phyloP scores from a whole-genome alignment of 2,888 invertebrate genomes.

The Diabrotica balteata region DNA sequence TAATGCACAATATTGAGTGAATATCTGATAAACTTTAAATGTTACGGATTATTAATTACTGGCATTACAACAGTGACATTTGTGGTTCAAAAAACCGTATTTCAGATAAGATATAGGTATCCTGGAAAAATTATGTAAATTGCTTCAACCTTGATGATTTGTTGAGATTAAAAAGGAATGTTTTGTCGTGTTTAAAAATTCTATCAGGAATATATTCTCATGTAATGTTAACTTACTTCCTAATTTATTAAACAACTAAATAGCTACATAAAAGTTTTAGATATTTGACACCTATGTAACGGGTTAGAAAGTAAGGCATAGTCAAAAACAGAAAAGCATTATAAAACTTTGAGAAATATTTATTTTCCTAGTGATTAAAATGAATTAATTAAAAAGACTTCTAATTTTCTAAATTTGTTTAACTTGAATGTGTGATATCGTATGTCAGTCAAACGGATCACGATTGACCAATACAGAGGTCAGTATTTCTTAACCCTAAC shows the following conservation, averaged over 20 bases:
- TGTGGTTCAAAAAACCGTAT: slow-evolving; percentile 23
- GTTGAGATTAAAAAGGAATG: slow-evolving; percentile 24
- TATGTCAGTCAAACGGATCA: too few relatives aligned
- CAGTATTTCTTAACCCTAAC: too few relatives aligned
- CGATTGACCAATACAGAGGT: too few relatives aligned
- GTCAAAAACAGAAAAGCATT: too few relatives aligned
- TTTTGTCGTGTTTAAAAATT: neutral
- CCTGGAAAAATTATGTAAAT: slow-evolving; percentile 27
- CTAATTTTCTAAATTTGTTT: too few relatives aligned
- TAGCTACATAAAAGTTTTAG: too few relatives aligned
- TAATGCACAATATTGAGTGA: slow-evolving; percentile 27
- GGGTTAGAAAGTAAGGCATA: too few relatives aligned
- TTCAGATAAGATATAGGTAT: slow-evolving; percentile 15
- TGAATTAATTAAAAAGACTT: too few relatives aligned
- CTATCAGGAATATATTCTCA: neutral
- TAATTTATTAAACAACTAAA: neutral
- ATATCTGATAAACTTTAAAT: slow-evolving; percentile 29
- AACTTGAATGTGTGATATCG: too few relatives aligned
- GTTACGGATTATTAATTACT: slow-evolving; percentile 30
- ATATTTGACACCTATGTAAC: too few relatives aligned
- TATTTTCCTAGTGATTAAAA: too few relatives aligned
- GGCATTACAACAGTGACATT: slow-evolving; percentile 29
- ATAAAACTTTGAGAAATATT: too few relatives aligned
- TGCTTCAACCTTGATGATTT: slow-evolving; percentile 28
- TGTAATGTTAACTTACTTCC: neutral